These are phyloP conservation scores for Astreopora myriophthalma DNA, from an alignment of 64 coral and sea anemone genomes.

Conservation along the genomic window DNA sequence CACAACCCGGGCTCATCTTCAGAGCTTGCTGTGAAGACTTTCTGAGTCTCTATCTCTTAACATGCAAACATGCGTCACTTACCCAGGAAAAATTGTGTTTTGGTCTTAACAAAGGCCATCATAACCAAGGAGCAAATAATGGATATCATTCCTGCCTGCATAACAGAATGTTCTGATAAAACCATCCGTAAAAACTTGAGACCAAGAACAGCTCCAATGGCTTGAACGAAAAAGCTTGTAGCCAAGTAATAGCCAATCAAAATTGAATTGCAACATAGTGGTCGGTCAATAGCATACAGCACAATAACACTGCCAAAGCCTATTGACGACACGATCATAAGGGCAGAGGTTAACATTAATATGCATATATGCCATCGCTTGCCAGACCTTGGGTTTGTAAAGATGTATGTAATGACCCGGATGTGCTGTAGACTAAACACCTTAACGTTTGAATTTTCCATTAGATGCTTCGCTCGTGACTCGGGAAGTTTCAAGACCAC, in stretches of 20 bases:
- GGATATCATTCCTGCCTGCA: slow-evolving; percentile 81
- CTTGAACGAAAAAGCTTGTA: slow-evolving; percentile 89
- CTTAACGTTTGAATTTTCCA: slow-evolving; percentile 56
- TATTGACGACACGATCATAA: slow-evolving; percentile 94
- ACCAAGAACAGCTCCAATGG: slow-evolving; percentile 82
- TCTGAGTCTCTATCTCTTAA: not conserved
- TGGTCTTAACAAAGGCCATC: slow-evolving; percentile 92
- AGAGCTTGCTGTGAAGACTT: too few species aligned
- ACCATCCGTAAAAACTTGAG: slow-evolving; percentile 80
- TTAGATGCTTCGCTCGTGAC: slow-evolving; percentile 70
- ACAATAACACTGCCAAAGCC: slow-evolving; percentile 95
- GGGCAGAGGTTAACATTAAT: slow-evolving; percentile 84
- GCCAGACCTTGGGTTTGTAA: slow-evolving; percentile 76
- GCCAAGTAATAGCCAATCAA: slow-evolving; percentile 94
- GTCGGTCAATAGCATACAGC: slow-evolving; percentile 86
- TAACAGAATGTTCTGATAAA: slow-evolving; percentile 63
- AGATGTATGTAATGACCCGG: slow-evolving; percentile 75
- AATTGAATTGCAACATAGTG: slow-evolving; percentile 91
- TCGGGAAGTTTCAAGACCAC: slow-evolving; percentile 87
- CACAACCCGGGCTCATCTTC: too few species aligned
- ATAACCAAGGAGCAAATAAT: slow-evolving; percentile 74
- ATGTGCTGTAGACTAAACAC: slow-evolving; percentile 77
- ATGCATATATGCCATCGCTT: slow-evolving; percentile 63
- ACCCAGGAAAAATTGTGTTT: slow-evolving; percentile 76
- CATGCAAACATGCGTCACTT: not conserved